phyloP scores from a whole-genome alignment of 2,113 vertebrate genomes.

The Corythornis vintsioides region DNA sequence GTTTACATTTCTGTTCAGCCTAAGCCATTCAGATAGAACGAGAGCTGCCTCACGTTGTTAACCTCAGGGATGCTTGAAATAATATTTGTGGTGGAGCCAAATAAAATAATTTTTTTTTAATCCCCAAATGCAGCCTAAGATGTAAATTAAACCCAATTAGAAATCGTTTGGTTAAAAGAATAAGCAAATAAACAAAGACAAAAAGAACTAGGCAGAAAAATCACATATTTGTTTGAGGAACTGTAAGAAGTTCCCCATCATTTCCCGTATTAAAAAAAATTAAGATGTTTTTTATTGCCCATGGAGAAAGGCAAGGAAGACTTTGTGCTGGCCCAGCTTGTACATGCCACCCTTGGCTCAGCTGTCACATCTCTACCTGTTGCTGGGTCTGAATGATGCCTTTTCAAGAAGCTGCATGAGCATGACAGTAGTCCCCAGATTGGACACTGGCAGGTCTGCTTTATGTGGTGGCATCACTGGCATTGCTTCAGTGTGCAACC shows the following conservation, averaged over 20 bases:
- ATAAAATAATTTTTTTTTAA: neutral
- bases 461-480: rapidly evolving
- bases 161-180: constrained; percentile 21
- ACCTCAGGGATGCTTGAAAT: constrained; percentile 21
- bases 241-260: neutral
- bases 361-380: neutral
- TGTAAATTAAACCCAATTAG: constrained; percentile 28
- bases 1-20: constrained; percentile 51
- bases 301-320: rapidly evolving
- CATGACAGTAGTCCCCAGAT: neutral
- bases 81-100: constrained; percentile 23
- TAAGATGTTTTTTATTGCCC: neutral
- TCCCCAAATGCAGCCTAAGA: constrained; percentile 11
- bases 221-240: neutral
- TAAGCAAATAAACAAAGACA: neutral
- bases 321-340: neutral
- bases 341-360: neutral
- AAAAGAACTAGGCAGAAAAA: neutral
- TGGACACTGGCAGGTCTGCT: neutral
- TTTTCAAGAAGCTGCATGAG: neutral
- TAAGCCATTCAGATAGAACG: constrained; percentile 24
- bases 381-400: neutral
- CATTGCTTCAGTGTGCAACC: neutral
- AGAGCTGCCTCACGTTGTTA: constrained; percentile 28
- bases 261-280: neutral